Percentiles rank a stretch among this genome's conserved stretches.
phyloP scores from a whole-genome alignment of 1,140 invertebrate genomes.

The Lepidurus packardi region DNA sequence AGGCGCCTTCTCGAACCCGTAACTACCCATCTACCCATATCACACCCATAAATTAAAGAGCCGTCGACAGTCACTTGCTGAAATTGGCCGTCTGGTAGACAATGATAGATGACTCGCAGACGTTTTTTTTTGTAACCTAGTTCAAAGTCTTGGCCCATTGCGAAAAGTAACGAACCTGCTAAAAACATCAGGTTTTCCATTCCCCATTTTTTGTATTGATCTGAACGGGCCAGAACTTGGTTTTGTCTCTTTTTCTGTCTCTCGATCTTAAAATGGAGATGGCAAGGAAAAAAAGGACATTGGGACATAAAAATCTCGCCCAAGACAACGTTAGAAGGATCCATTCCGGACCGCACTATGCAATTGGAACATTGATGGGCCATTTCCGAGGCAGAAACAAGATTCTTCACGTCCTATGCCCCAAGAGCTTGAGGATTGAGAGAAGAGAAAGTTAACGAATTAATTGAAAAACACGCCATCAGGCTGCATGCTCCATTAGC shows the following conservation, averaged over 20 bases:
- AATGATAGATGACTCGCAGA: background rate
- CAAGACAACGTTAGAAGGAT: background rate
- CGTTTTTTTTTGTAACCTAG: too few relatives aligned
- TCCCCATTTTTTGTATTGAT: too few relatives aligned
- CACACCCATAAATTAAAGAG: background rate
- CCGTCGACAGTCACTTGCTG: background rate
- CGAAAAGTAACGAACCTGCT: too few relatives aligned
- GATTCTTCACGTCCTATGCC: background rate
- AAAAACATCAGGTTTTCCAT: too few relatives aligned
- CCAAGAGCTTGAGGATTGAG: background rate
- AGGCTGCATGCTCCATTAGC: background rate
- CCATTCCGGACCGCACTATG: background rate
- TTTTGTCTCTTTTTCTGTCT: too few relatives aligned
- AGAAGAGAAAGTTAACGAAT: conserved; percentile 22
- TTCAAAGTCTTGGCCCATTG: too few relatives aligned
- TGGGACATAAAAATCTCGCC: background rate
- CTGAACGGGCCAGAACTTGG: too few relatives aligned
- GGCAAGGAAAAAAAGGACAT: too few relatives aligned
- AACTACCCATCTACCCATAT: background rate
- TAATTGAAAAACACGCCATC: conserved; percentile 22
- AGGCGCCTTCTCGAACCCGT: background rate
- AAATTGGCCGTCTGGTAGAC: background rate
- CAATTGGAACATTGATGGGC: conserved; percentile 14
- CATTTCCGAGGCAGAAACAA: background rate
- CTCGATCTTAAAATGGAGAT: too few relatives aligned